A percentile compares a stretch with the other conserved stretches of the same genome.
These are phyloP conservation scores for Brachypterus glaber DNA, from an alignment of 2,888 invertebrate genomes.

Conservation along the genomic window DNA sequence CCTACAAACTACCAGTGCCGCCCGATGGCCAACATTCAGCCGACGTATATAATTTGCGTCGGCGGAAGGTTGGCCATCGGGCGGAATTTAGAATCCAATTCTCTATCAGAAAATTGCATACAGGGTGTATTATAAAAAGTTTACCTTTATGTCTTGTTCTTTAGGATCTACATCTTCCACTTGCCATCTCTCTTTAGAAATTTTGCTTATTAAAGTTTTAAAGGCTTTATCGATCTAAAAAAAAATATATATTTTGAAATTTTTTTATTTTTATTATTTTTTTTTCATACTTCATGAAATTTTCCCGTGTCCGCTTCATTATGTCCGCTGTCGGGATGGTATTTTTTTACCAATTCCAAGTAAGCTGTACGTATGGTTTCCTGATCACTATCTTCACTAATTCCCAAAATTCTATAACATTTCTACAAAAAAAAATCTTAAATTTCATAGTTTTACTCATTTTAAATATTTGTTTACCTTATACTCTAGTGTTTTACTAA, in stretches of 20 bases:
- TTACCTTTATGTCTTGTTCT: constrained; percentile 57
- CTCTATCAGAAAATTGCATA: no score
- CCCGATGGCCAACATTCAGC: no score
- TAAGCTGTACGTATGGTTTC: constrained; percentile 64
- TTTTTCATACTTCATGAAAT: constrained; percentile 53
- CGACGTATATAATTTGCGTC: no score
- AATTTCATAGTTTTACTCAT: no score
- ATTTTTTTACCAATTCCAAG: constrained; percentile 65
- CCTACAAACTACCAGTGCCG: no score
- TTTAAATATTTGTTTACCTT: constrained; percentile 9
- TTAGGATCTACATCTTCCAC: constrained; percentile 41
- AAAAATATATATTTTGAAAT: constrained; percentile 5
- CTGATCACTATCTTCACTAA: constrained; percentile 59
- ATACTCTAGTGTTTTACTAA: constrained; percentile 12
- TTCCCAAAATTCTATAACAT: constrained; percentile 57
- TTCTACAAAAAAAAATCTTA: constrained; percentile 43
- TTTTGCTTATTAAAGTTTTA: constrained; percentile 56
- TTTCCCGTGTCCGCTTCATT: constrained; percentile 60
- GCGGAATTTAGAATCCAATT: no score
- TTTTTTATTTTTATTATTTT: neutral
- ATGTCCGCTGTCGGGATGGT: constrained; percentile 75
- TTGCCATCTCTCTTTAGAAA: constrained; percentile 51
- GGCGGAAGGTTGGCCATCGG: no score
- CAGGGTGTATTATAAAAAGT: no score
- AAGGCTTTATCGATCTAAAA: constrained; percentile 64